phyloP scores from a whole-genome alignment of 2,797 vertebrate species.

The Thripadectes ignobilis region DNA sequence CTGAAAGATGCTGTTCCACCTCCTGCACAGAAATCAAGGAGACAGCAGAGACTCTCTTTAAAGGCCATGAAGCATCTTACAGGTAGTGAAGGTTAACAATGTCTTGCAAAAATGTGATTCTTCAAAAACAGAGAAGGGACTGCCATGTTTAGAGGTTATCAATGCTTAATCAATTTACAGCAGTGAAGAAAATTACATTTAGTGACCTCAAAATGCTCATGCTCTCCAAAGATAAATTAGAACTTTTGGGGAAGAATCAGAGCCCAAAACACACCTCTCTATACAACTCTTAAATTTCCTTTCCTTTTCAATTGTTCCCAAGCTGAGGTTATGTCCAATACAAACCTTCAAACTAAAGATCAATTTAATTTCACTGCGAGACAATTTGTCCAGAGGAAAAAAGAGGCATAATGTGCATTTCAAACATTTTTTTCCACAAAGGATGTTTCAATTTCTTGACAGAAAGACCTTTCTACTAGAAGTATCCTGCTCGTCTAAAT shows the following conservation, averaged over 20 bases:
- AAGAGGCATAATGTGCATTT: not conserved
- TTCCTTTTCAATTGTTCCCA: not conserved
- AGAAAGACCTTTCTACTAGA: not conserved
- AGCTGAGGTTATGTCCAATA: not conserved
- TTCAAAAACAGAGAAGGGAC: not conserved
- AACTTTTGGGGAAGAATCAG: not conserved
- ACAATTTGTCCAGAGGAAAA: not conserved
- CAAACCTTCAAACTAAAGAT: not conserved
- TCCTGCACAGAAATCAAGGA: not conserved
- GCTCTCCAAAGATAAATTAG: not conserved
- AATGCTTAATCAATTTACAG: not conserved
- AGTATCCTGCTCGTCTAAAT: not conserved
- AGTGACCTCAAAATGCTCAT: not conserved
- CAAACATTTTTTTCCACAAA: not conserved
- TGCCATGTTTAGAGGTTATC: not conserved
- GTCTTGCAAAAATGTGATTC: not conserved
- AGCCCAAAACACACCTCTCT: not conserved
- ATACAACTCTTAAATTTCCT: not conserved
- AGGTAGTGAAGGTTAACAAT: accelerated
- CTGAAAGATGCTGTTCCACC: not conserved
- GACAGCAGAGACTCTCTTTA: not conserved
- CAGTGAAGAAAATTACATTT: not conserved
- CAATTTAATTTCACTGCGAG: not conserved
- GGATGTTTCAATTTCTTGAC: not conserved
- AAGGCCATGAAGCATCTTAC: not conserved